Percentiles rank a stretch among this genome's conserved stretches.
Evolutionary conservation across 2,888 invertebrate species (phyloP).

Genomic region (Pseudococcus jackbeardsleyi): DNA sequence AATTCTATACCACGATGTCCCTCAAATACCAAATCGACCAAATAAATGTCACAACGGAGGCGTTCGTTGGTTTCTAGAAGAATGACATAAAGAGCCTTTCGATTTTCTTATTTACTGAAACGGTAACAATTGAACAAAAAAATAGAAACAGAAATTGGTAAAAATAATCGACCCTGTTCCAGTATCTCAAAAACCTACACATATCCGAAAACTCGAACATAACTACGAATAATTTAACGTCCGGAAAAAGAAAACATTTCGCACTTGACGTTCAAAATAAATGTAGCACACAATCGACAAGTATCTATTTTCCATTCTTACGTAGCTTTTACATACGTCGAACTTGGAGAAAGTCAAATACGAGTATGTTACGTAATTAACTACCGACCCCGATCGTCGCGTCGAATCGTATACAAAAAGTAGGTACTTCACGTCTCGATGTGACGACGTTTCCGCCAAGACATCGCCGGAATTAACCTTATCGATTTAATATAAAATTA

Average conservation of each 20-base stretch:
- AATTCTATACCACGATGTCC: neutral
- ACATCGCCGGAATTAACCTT: neutral
- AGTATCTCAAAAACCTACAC: neutral
- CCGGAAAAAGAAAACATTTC: neutral
- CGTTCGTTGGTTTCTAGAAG: neutral
- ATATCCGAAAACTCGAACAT: neutral
- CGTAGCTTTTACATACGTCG: neutral
- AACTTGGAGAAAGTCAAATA: neutral
- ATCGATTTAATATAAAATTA: neutral
- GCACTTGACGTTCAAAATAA: neutral
- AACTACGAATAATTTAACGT: neutral
- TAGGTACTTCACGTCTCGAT: neutral
- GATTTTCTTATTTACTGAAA: neutral
- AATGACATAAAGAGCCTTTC: neutral
- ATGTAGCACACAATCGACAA: neutral
- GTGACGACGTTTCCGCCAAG: neutral
- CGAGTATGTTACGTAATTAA: slow-evolving; percentile 14
- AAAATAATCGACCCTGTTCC: neutral
- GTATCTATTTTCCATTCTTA: neutral
- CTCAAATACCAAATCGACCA: neutral
- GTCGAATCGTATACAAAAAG: neutral
- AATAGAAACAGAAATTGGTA: neutral
- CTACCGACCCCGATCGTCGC: neutral
- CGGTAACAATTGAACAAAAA: neutral
- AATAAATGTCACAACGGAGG: neutral